phyloP scores from a whole-genome alignment of 2,888 invertebrate species.

The Orthosia incerta region DNA sequence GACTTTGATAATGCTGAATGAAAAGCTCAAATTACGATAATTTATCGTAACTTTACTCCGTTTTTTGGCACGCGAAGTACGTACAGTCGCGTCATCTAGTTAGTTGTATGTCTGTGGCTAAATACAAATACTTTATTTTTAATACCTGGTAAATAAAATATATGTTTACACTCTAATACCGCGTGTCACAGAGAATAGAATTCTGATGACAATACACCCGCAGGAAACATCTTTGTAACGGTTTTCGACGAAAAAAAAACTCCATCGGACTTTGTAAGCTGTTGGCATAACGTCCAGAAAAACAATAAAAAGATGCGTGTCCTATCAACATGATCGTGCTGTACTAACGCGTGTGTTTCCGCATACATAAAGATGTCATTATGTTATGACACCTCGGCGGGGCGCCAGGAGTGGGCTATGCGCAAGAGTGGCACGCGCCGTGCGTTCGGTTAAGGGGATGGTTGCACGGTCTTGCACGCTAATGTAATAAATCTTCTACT shows the following conservation, averaged over 20 bases:
- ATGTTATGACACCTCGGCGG: constrained; percentile 69
- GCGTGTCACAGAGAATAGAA: too few species aligned
- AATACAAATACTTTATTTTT: too few species aligned
- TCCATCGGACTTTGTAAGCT: neutral
- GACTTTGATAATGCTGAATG: too few species aligned
- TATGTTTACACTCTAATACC: too few species aligned
- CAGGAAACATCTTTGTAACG: constrained; percentile 21
- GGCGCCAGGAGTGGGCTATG: constrained; percentile 55
- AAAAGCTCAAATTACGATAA: too few species aligned
- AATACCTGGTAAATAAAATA: too few species aligned
- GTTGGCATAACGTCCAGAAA: neutral
- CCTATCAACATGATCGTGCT: constrained; percentile 55
- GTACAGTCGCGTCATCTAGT: too few species aligned
- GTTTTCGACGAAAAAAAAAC: constrained; percentile 6
- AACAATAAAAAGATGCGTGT: constrained; percentile 22
- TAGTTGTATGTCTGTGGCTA: too few species aligned
- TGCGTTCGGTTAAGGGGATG: constrained; percentile 55
- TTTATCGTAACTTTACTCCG: too few species aligned
- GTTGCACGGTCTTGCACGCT: neutral
- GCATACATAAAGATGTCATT: constrained; percentile 72
- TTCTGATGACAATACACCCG: constrained; percentile 32
- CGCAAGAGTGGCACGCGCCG: constrained; percentile 48
- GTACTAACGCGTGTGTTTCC: constrained; percentile 60
- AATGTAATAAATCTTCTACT: neutral
- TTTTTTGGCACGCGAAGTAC: too few species aligned